Conservation (phyloP, 2,888 invertebrate species). For the Tetropium fuscum region DNA sequence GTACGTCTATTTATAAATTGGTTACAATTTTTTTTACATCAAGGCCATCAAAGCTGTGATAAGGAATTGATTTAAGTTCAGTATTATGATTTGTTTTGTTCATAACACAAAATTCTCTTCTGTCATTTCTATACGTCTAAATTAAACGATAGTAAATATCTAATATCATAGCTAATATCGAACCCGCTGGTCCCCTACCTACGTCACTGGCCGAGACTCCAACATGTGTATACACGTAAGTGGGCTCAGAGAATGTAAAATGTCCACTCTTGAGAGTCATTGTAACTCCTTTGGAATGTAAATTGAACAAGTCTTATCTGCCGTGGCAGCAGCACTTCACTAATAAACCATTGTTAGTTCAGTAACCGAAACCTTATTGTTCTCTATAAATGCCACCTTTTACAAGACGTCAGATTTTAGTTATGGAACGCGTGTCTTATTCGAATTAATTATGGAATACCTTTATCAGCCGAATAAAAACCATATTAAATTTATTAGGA, state of each 20-base stretch:
- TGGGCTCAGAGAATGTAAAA: slow-evolving; percentile 61
- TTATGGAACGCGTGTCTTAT: slow-evolving; percentile 20
- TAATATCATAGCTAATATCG: too few species aligned
- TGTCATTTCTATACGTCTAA: too few species aligned
- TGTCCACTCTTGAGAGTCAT: slow-evolving; percentile 62
- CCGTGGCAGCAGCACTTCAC: slow-evolving; percentile 62
- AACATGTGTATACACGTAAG: slow-evolving; percentile 40
- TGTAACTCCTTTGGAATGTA: slow-evolving; percentile 64
- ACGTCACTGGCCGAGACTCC: slow-evolving; percentile 16
- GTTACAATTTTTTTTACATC: too few species aligned
- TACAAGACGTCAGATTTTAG: slow-evolving; percentile 27
- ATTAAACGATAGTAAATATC: too few species aligned
- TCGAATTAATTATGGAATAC: slow-evolving; percentile 16
- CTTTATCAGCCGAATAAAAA: slow-evolving; percentile 11
- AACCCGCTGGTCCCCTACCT: too few species aligned
- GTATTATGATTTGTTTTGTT: too few species aligned
- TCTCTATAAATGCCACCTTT: slow-evolving; percentile 51
- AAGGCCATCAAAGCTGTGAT: too few species aligned
- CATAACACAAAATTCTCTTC: too few species aligned
- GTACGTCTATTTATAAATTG: too few species aligned
- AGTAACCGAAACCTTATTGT: slow-evolving; percentile 63
- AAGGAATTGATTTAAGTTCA: too few species aligned
- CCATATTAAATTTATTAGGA: slow-evolving; percentile 13
- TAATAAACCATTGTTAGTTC: slow-evolving; percentile 65
- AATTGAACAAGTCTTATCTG: slow-evolving; percentile 65